phyloP scores from a whole-genome alignment of 2,888 invertebrate genomes.

The Plusia festucae region DNA sequence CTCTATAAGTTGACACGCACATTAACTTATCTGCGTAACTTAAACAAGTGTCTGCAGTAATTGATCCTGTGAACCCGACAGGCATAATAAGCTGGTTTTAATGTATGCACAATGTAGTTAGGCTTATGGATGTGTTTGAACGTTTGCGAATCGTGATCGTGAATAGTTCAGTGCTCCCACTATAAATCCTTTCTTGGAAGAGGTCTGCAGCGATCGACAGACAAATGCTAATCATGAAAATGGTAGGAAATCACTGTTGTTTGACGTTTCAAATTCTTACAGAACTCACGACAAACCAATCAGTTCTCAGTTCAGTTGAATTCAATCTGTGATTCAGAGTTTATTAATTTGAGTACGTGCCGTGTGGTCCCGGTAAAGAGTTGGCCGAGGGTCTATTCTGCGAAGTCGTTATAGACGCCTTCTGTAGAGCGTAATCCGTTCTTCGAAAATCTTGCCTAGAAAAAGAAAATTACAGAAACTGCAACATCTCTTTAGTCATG shows the following conservation, averaged over 20 bases:
- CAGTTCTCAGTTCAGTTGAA: conserved; percentile 23
- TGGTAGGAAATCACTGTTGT: conserved; percentile 51
- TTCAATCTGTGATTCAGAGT: conserved; percentile 18
- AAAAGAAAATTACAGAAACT: no score
- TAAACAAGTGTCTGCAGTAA: conserved; percentile 40
- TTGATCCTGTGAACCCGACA: conserved; percentile 39
- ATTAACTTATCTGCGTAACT: conserved; percentile 4
- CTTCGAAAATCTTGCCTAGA: background rate
- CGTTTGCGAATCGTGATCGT: conserved; percentile 47
- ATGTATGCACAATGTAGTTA: conserved; percentile 20
- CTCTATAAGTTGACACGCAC: background rate
- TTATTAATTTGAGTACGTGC: conserved; percentile 33
- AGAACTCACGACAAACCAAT: conserved; percentile 49
- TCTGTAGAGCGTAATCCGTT: background rate
- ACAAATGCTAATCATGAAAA: conserved; percentile 56
- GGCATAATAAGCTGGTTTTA: conserved; percentile 45
- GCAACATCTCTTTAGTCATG: background rate
- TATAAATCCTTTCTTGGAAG: conserved; percentile 55
- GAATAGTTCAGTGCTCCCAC: conserved; percentile 53
- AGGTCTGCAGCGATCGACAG: conserved; percentile 44
- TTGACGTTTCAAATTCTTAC: conserved; percentile 52
- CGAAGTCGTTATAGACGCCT: background rate
- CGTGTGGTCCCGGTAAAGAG: conserved; percentile 7
- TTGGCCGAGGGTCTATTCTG: background rate
- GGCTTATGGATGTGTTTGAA: conserved; percentile 15